Percentiles rank a stretch among this genome's conserved stretches.
phyloP scores from a whole-genome alignment of 2,888 invertebrate genomes.

The Rugalucina vietnamica region DNA sequence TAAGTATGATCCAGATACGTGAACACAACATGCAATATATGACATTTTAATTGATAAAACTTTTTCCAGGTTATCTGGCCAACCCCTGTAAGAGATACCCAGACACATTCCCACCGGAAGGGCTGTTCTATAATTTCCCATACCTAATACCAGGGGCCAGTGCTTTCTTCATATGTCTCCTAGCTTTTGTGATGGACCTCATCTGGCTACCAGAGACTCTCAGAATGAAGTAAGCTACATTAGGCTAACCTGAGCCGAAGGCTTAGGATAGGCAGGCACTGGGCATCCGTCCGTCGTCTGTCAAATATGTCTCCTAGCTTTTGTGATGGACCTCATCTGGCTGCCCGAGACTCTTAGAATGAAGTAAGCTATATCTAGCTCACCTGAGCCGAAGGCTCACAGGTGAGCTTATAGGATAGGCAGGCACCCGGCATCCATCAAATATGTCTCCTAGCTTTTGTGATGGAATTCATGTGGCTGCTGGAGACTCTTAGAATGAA shows the following conservation, averaged over 20 bases:
- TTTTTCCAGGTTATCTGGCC: slow-evolving; percentile 77
- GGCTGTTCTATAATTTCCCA: slow-evolving; percentile 75
- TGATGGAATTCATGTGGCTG: slow-evolving; percentile 70
- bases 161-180: slow-evolving; percentile 67
- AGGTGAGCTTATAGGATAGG: no score
- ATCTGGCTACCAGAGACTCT: slow-evolving; percentile 74
- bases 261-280: no score
- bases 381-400: no score
- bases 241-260: no score
- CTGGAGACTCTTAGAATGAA: slow-evolving; percentile 70
- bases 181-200: slow-evolving; percentile 71
- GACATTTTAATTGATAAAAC: no score
- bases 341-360: slow-evolving; percentile 72
- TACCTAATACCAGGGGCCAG: slow-evolving; percentile 75
- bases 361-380: no score
- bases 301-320: slow-evolving; percentile 69
- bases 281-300: no score
- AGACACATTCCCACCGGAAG: slow-evolving; percentile 67
- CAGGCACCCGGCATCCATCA: no score
- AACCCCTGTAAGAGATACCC: slow-evolving; percentile 77
- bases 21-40: no score
- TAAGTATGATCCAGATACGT: no score
- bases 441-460: slow-evolving; percentile 69
- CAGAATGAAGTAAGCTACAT: slow-evolving; percentile 61
- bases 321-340: slow-evolving; percentile 69